Evolutionary conservation across 2,888 invertebrate species (phyloP), one percentile per base, ranked within the genome.

Genomic region (Hirtodrosophila alboralis): DNA sequence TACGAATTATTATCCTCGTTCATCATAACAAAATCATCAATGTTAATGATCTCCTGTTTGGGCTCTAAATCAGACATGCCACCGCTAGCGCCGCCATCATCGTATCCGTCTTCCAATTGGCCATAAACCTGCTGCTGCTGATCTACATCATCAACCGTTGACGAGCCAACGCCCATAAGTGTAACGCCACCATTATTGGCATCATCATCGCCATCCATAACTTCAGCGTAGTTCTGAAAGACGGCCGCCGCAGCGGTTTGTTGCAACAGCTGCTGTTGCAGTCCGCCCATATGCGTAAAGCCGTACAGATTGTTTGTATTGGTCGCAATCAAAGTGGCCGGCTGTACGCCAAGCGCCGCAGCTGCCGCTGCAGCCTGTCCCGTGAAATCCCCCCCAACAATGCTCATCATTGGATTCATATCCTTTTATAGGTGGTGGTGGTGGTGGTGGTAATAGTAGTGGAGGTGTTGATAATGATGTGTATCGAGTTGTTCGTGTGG

Each of bases 401-500:
- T 87, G 84, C 90, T 89, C 90, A 90, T 90, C 90, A 91, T 90
- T 71, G 90, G 89, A 90, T 91, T 90, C 81, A 90, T 87, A 79
- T 91, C 90, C 91, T 91, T 81, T 69, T 51, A 27, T 40, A 43
- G 34, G 36, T 54, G 26, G 51, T 53, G 41, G 21, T 37, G 33
- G 27, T 63, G 43, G 36, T 21, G 47, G 38, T 65, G 21, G 26
- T 65, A 34, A 33, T 60, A 47, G 47, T 62, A 49, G 43, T 47
- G 26, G 51, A 31, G 13, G 44, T 38, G 23, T 62, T 47, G 27
- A 38, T 43, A 7, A 28, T 54, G 48, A 43, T 61, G 47, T 48
- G 38, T 62, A 51, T 67, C 14, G 45, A 40, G 23, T 56, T 51
- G 44, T 58, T 54, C 7, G 13, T 48, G 53, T 59, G 48, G 48